phyloP scores from a whole-genome alignment of 2,888 invertebrate genomes.

The Aspidiotus destructor region DNA sequence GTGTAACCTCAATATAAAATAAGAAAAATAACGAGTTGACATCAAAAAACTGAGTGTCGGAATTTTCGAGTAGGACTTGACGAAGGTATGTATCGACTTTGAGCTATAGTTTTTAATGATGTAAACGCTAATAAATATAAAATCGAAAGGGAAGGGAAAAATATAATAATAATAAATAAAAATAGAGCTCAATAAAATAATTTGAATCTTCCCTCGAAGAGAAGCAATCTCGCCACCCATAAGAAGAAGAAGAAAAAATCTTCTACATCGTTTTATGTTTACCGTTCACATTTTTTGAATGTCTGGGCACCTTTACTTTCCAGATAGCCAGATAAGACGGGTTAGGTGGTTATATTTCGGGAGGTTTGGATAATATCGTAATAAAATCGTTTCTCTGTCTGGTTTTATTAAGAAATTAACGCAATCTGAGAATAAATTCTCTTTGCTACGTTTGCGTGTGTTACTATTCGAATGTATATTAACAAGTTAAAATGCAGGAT shows the following conservation, averaged over 20 bases:
- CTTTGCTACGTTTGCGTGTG: conserved; percentile 14
- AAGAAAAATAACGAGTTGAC: too few relatives aligned
- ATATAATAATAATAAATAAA: neutral
- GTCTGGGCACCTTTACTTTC: neutral
- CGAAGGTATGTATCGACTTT: too few relatives aligned
- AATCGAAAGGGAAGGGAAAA: too few relatives aligned
- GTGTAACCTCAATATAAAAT: too few relatives aligned
- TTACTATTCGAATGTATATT: neutral
- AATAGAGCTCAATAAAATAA: neutral
- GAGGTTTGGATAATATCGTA: conserved; percentile 18
- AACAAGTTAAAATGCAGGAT: conserved; percentile 14
- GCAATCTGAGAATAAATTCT: conserved; percentile 26
- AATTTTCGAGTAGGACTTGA: too few relatives aligned
- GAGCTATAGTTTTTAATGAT: too few relatives aligned
- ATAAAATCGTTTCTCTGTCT: conserved; percentile 17
- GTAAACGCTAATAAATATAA: too few relatives aligned
- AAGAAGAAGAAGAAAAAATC: neutral
- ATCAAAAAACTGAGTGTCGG: too few relatives aligned
- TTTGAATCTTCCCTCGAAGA: neutral
- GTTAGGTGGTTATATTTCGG: conserved; percentile 1
- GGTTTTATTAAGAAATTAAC: conserved; percentile 27
- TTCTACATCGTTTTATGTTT: conserved; percentile 2
- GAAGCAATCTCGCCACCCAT: neutral
- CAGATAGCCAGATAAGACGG: neutral
- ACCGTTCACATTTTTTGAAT: neutral